Evolutionary conservation across 2,888 invertebrate genomes (phyloP), one percentile per base, ranked within the genome.

Genomic region (Thecophora atra): DNA sequence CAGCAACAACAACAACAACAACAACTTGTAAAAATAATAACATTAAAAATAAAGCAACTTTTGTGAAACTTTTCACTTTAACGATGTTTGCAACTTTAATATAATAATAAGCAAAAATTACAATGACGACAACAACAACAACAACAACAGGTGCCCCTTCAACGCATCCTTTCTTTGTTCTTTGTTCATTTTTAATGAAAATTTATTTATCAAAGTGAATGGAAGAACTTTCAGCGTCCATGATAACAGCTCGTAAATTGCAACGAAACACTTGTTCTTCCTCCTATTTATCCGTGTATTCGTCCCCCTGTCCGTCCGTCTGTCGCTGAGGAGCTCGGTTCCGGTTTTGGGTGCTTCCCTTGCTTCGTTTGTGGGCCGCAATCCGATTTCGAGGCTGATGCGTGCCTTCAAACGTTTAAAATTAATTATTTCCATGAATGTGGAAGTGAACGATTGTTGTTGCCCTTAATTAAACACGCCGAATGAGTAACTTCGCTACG

Each of bases 331-430:
- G n/a, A n/a, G n/a, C n/a, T n/a, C n/a, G n/a, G n/a, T n/a, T n/a
- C n/a, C 5, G 52, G 52, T 5, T 52, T 19, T 3, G 52, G 17
- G 52, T 3, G 5, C 52, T 52, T 19, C 17, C 19, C 17, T 1
- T 17, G 5, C 52, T 52, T 6, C 17, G 17, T 52, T 37, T 37
- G 7, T 1, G 37, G 1, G 11, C 11, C 37, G 6, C 7, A 11
- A 8, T 6, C 37, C 11, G 37, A 8, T 2, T 37, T 8, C 37
- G 11, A 37, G 37, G 37, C 6, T n/a, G 21, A 70, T 70, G 62
- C 52, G 70, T 62, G 70, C 30, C 51, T 28, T 60, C 58, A 58
- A n/a, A 69, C 44, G 56, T 69, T 60, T 69, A 69, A 60, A 69
- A 56, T 60, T 60, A 69, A 69, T 69, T 69, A 58, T 56, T 60